Base-by-base conservation (phyloP, 2,888 invertebrate species). In the Cistogaster globosa region DNA sequence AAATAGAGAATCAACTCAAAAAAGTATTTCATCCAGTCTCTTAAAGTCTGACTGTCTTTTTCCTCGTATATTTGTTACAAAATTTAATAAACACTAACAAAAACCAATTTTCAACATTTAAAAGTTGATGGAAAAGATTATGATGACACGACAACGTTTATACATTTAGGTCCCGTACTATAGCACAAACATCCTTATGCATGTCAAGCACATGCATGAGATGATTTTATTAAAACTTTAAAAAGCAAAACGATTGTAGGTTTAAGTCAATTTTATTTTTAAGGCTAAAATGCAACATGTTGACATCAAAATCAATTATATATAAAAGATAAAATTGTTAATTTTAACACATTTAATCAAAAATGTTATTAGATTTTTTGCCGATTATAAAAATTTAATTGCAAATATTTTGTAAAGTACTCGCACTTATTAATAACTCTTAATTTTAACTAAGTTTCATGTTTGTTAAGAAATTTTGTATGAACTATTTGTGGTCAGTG, bases 101-200 rank as follows among this genome's bases (percentile, higher is more conserved):
- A 81, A 81, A 77, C 48, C 84, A 74, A 81, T 81, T 81, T 78
- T 63, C 68, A 22, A 62, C 55, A 69, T 77, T 77, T 81, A 0
- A 68, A 72, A 84, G 72, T 67, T 67, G 55, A 76, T 77, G 74
- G 80, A n/a, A n/a, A n/a, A 71, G 76, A 72, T 76, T 76, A 22
- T 60, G 71, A 67, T 76, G 67, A 84, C 80, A 84, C 55, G 71
- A 26, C 68, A 77, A 55, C 55, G 62, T 69, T 69, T 69, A 48
- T 63, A 75, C 57, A 57, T 60, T 74, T 42, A 72, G 53, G 32
- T 32, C 32, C 42, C 20, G 53, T 62, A n/a, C 38, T 42, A 51
- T 1, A 8, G 22, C 0, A 42, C 8, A 26, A 36, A 22, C 22
- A 65, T 58, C 14, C n/a, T 57, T 57, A 26, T 32, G n/a, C n/a